Evolutionary conservation across 2,113 vertebrate species (phyloP).

Genomic region (Alethe diademata): DNA sequence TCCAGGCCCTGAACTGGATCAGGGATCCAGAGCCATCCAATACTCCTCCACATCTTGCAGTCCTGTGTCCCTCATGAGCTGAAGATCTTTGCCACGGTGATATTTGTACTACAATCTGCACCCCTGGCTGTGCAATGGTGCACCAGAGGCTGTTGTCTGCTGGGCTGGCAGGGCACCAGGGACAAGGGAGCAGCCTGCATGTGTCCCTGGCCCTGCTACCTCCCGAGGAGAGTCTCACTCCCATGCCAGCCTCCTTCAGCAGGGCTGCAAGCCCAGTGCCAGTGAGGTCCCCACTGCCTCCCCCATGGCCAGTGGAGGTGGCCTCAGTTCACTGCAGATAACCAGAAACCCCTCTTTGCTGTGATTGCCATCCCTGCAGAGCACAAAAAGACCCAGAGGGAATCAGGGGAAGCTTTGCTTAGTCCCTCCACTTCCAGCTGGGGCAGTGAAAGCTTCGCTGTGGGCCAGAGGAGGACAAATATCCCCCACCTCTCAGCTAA

Average conservation of each 20-base stretch:
- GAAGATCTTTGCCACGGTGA: rapidly evolving
- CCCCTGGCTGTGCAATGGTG: rapidly evolving
- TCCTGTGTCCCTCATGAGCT: neutral
- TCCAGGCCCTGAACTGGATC: neutral
- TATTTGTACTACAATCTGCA: neutral
- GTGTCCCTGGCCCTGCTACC: neutral
- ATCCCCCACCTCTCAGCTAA: rapidly evolving
- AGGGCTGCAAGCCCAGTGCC: neutral
- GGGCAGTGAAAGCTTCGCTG: rapidly evolving
- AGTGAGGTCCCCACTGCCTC: neutral
- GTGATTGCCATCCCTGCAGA: rapidly evolving
- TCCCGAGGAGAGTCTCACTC: rapidly evolving
- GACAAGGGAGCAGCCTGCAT: neutral
- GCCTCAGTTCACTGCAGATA: neutral
- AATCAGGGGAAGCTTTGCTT: neutral
- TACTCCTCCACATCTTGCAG: no score
- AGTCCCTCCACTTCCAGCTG: rapidly evolving
- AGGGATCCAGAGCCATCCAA: neutral
- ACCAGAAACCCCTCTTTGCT: rapidly evolving
- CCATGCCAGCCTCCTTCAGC: neutral
- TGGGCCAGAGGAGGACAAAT: neutral
- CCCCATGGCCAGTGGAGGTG: rapidly evolving
- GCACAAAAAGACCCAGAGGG: neutral
- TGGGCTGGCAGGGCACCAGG: neutral
- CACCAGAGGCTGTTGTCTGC: rapidly evolving